Evolutionary conservation across 2,113 vertebrate species (phyloP).

Genomic region (Acanthisitta chloris): DNA sequence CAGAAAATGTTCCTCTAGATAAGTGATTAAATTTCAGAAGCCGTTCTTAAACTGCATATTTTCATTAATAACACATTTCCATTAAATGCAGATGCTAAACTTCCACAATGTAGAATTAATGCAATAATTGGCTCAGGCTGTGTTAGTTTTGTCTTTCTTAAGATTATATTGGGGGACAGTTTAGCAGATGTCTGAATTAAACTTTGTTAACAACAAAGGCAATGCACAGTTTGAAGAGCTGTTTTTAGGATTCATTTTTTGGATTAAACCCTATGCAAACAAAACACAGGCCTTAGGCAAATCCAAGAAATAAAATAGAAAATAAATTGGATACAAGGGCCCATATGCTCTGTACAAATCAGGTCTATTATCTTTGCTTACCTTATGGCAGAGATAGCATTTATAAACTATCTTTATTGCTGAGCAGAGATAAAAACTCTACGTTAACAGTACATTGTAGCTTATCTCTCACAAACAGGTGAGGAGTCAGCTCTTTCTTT

Average conservation of each 20-base stretch:
- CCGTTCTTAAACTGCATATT: not conserved
- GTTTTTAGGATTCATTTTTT: constrained; percentile 52
- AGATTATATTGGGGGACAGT: constrained; percentile 16
- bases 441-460: not conserved
- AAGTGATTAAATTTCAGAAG: not conserved
- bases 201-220: constrained; percentile 43
- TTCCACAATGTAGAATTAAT: not conserved
- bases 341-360: constrained; percentile 70
- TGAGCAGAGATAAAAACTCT: constrained; percentile 56
- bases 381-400: constrained; percentile 56
- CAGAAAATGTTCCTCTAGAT: not conserved
- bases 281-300: constrained; percentile 38
- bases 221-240: not conserved
- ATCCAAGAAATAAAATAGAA: constrained; percentile 39
- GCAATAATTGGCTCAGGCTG: not conserved
- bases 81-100: constrained; percentile 3
- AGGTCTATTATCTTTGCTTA: constrained; percentile 63
- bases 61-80: not conserved
- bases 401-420: constrained; percentile 43
- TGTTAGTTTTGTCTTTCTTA: constrained; percentile 26
- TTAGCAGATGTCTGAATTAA: constrained; percentile 58
- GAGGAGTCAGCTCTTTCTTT: constrained; percentile 20
- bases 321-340: constrained; percentile 35
- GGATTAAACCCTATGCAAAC: constrained; percentile 27
- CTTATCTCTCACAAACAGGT: constrained; percentile 55